A percentile compares a stretch with the other conserved stretches of the same genome.
Conservation (phyloP, 2,797 vertebrate genomes). For the Morus bassanus region DNA sequence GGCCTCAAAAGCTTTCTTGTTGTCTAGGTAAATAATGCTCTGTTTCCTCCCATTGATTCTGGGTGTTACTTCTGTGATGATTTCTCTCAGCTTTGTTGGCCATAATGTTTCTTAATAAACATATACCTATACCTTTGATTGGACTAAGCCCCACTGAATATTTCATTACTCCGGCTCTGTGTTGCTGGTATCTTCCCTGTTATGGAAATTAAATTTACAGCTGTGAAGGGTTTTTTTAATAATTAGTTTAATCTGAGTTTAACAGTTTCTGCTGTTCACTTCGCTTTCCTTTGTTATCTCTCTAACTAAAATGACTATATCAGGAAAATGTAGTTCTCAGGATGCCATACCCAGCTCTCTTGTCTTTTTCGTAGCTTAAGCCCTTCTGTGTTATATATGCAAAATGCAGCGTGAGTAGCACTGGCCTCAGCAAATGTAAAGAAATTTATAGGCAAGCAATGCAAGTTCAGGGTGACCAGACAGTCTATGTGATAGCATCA, state of each 20-base stretch:
- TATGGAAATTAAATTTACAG: background rate
- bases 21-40: background rate
- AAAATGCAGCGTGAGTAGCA: background rate
- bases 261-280: background rate
- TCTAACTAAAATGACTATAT: background rate
- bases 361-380: background rate
- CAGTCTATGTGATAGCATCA: background rate
- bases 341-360: background rate
- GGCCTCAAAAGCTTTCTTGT: conserved; percentile 1
- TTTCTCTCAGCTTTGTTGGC: background rate
- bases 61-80: background rate
- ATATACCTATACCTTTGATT: background rate
- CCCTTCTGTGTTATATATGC: background rate
- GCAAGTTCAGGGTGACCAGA: background rate
- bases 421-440: background rate
- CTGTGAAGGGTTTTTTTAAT: background rate
- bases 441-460: background rate
- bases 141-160: background rate
- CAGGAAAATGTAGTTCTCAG: background rate
- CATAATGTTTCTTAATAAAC: background rate
- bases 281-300: background rate
- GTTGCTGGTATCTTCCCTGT: background rate
- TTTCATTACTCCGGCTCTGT: background rate
- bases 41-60: background rate
- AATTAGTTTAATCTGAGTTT: background rate